Evolutionary conservation across 2,113 vertebrate species (phyloP), one percentile per base, ranked within the genome.

Genomic region (Nycticryphes semicollaris): DNA sequence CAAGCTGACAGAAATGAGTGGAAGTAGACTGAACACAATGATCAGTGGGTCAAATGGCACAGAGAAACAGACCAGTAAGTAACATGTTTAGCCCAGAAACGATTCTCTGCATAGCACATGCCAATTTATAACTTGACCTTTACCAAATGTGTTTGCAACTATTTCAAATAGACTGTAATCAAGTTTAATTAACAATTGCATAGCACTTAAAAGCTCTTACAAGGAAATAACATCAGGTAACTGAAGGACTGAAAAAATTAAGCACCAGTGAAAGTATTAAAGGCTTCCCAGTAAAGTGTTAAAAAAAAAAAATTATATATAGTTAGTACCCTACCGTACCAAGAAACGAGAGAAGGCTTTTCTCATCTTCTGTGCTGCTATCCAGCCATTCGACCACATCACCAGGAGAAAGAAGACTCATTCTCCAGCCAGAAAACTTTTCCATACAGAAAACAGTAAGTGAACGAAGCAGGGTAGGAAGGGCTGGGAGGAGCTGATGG

Each of bases 291-390:
- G 89, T 25, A 95, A 95, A 96, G 93, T 51, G 93, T 84, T 97
- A 92, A 96, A 96, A 96, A 96, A 96, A 96, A n/a, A 27, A 4
- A 12, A 43, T 43, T 22, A 54, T 30, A 54, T 54, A 54, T 54
- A 54, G 53, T 54, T 54, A 37, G 87, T 73, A 91, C 97, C 97
- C 97, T 98, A 98, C 98, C 98, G 97, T 98, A 98, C 98, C 98
- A 79, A 98, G 98, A 98, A 98, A 98, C n/a, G 98, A 98, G 95
- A 98, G 98, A 89, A 98, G 98, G 96, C 98, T 98, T 98, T 98
- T 98, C 97, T 98, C 98, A 96, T 98, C 98, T 98, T 98, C 98
- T 12, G 95, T 98, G 98, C 98, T 98, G 98, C 98, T 98, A 98
- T 98, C 98, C 98, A 98, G 93, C 98, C 98, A 98, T 80, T 98